Evolutionary conservation across 2,797 vertebrate genomes (phyloP), one percentile per base, ranked within the genome.

Genomic region (Ctenosaura bakeri): DNA sequence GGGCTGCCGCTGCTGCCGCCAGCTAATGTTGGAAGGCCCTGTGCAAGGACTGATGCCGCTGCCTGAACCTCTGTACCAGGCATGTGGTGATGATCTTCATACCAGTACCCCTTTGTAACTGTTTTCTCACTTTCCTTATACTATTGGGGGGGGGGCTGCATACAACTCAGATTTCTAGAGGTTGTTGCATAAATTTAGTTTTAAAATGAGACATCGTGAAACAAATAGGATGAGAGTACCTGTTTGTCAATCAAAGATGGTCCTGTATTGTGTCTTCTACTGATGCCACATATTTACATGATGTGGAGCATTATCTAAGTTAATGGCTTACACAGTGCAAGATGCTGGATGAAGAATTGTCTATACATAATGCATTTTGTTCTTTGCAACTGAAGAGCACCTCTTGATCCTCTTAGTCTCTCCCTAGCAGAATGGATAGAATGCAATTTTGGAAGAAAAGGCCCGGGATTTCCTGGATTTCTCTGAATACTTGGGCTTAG

Each of bases 1-100:
- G 90, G 93, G 93, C 87, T 7, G 90, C 92, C 77, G 59, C 1
- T 2, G 6, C 92, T 77, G 64, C 1, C 1, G 5, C 88, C 87
- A 38, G 94, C 92, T 20, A 87, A 10, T 6, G 0, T 88, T 91
- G 29, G 89, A 74, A 93, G 91, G 89, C 94, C 84, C 82, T 0
- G 1, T 6, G 56, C 0, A 4, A 46, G 96, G 96, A 96, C 95
- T 84, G 95, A 96, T 96, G 81, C 94, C 88, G 94, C 93, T 93
- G 95, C 95, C 96, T 94, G 92, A 92, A 29, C 89, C 16, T 85
- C 92, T 62, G 90, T 29, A 92, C 93, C 73, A 66, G 86, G 85
- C 89, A 73, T 95, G 94, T 10, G 79, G 94, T 10, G 79, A 84
- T 87, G 74, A 50, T 93, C 38, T 90, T 2, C 22, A 9, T 35